These are phyloP conservation scores for Teinopalpus imperialis DNA, from an alignment of 2,888 invertebrate species.

Conservation along the genomic window DNA sequence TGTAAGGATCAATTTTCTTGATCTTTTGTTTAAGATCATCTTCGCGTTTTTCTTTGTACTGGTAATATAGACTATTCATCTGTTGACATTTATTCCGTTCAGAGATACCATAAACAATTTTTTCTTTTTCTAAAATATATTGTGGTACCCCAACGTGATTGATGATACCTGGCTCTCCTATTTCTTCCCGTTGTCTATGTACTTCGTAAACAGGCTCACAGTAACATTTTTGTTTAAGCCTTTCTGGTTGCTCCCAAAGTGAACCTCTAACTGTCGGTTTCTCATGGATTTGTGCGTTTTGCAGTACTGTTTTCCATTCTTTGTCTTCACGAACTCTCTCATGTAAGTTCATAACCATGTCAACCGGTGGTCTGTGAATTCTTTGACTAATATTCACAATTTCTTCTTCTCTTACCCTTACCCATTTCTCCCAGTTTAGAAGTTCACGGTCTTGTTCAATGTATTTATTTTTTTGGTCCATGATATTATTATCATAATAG, in stretches of 20 bases:
- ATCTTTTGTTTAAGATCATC: constrained; percentile 46
- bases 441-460: constrained; percentile 54
- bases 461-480: constrained; percentile 32
- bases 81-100: constrained; percentile 40
- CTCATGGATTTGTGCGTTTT: constrained; percentile 56
- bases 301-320: constrained; percentile 58
- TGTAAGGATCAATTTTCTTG: constrained; percentile 57
- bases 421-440: constrained; percentile 67
- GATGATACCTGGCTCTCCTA: constrained; percentile 51
- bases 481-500: too few species aligned
- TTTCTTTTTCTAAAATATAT: constrained; percentile 54
- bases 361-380: constrained; percentile 47
- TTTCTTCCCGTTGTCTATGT: constrained; percentile 54
- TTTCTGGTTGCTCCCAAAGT: constrained; percentile 55
- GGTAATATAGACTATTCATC: constrained; percentile 48
- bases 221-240: constrained; percentile 53
- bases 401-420: constrained; percentile 60
- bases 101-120: constrained; percentile 48
- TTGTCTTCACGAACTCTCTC: constrained; percentile 53
- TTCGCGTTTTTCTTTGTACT: constrained; percentile 53
- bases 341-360: constrained; percentile 62
- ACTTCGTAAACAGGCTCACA: constrained; percentile 60
- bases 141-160: constrained; percentile 61
- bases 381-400: constrained; percentile 43
- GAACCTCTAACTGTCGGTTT: constrained; percentile 48